These are phyloP conservation scores for Protobothrops mucrosquamatus DNA, from an alignment of 2,113 vertebrate genomes.

Conservation along the genomic window DNA sequence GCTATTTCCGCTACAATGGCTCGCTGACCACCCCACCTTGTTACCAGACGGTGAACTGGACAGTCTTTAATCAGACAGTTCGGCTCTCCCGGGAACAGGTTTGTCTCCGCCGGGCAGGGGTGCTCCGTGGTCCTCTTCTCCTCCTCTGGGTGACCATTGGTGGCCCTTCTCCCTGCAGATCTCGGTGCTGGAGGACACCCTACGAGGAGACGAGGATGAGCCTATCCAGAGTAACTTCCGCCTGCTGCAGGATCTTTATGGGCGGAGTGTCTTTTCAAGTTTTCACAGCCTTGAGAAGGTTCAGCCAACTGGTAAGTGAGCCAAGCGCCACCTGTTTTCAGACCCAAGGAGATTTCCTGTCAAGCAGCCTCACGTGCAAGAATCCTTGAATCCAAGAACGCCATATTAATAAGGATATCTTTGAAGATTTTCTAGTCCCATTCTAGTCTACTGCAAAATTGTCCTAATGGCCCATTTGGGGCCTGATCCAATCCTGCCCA, in stretches of 20 bases:
- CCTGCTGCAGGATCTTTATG: background rate
- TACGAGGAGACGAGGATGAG: accelerated
- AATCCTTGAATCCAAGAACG: background rate
- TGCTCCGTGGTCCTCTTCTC: no score
- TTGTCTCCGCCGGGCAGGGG: background rate
- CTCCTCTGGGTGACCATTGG: background rate
- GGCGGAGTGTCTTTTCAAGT: slow-evolving; percentile 47
- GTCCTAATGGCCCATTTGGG: background rate
- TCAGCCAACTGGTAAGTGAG: accelerated
- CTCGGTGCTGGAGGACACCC: background rate
- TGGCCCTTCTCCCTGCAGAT: slow-evolving; percentile 26
- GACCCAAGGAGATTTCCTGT: background rate
- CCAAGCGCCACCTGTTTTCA: background rate
- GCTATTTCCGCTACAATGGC: slow-evolving; percentile 81
- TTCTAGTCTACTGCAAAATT: background rate
- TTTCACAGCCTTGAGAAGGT: background rate
- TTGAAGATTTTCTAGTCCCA: background rate
- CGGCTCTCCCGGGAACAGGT: slow-evolving; percentile 76
- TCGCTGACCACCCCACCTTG: slow-evolving; percentile 87
- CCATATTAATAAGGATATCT: background rate
- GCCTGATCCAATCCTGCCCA: background rate
- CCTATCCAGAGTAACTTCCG: slow-evolving; percentile 55
- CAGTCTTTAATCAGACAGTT: slow-evolving; percentile 82
- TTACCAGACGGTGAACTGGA: slow-evolving; percentile 82
- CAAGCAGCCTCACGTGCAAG: background rate